A percentile compares a stretch with the other conserved stretches of the same genome.
phyloP scores from a whole-genome alignment of 2,888 invertebrate genomes.

The Stictocephala bisonia region DNA sequence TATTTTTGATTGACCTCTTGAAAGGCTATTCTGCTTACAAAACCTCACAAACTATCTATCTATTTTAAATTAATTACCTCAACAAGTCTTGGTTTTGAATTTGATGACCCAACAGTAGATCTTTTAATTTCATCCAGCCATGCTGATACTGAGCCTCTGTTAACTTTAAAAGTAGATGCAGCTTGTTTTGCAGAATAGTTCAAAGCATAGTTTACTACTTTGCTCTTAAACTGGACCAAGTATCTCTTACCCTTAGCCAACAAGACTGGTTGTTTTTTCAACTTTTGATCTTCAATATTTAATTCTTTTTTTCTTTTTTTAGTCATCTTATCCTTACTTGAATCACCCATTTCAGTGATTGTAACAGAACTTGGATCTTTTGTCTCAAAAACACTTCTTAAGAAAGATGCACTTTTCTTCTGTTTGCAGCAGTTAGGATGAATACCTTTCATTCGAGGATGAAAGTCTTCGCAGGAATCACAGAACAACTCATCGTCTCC shows the following conservation, averaged over 20 bases:
- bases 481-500: constrained; percentile 27
- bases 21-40: too few relatives aligned
- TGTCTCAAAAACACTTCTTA: constrained; percentile 20
- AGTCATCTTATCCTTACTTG: too few relatives aligned
- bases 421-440: not conserved
- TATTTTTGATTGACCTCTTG: too few relatives aligned
- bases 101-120: not conserved
- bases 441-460: constrained; percentile 5
- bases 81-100: too few relatives aligned
- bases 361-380: not conserved
- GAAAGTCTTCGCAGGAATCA: constrained; percentile 27
- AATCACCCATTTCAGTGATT: too few relatives aligned
- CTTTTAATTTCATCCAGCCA: constrained; percentile 49
- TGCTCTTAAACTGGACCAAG: constrained; percentile 54
- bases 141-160: constrained; percentile 51
- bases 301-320: too few relatives aligned
- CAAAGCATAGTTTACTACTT: constrained; percentile 53
- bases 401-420: constrained; percentile 2
- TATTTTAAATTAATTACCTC: too few relatives aligned
- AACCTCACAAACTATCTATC: too few relatives aligned
- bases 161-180: constrained; percentile 52
- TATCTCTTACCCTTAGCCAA: constrained; percentile 51
- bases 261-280: not conserved
- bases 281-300: not conserved
- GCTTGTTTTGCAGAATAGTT: constrained; percentile 52